Percentiles rank a stretch among this genome's conserved stretches.
Conservation (phyloP, 2,113 vertebrate genomes). For the Rattus norvegicus region DNA sequence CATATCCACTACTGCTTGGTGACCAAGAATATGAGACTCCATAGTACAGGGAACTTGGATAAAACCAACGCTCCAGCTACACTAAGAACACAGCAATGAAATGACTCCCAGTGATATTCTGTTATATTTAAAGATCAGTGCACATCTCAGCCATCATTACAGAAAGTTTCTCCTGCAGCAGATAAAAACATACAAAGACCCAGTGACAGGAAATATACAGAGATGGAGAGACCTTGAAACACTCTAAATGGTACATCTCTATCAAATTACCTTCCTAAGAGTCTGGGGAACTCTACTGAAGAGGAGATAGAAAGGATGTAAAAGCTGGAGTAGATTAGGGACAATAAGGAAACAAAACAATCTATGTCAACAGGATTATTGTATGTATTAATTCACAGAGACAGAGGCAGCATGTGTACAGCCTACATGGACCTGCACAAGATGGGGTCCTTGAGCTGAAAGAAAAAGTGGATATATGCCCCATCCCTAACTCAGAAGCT, state of each 20-base stretch:
- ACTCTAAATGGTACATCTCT: neutral
- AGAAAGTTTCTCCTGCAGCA: neutral
- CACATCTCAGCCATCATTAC: neutral
- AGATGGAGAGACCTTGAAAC: neutral
- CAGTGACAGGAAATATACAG: neutral
- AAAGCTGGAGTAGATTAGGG: neutral
- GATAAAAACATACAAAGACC: neutral
- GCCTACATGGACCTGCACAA: neutral
- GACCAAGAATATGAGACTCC: neutral
- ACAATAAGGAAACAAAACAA: neutral
- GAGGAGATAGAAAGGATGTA: neutral
- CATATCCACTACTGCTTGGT: neutral
- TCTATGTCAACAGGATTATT: neutral
- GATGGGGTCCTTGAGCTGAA: neutral
- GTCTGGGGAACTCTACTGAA: neutral
- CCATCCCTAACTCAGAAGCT: neutral
- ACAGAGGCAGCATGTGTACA: neutral
- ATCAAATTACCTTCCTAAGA: neutral
- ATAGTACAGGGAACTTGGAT: too few species aligned
- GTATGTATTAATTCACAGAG: neutral
- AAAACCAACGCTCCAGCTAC: neutral
- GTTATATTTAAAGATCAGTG: neutral
- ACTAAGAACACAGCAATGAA: neutral
- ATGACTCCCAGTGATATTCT: neutral
- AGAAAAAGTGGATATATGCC: neutral